A percentile compares a stretch with the other conserved stretches of the same genome.
Conservation (phyloP, 2,113 vertebrate genomes). For the Pedetes capensis region DNA sequence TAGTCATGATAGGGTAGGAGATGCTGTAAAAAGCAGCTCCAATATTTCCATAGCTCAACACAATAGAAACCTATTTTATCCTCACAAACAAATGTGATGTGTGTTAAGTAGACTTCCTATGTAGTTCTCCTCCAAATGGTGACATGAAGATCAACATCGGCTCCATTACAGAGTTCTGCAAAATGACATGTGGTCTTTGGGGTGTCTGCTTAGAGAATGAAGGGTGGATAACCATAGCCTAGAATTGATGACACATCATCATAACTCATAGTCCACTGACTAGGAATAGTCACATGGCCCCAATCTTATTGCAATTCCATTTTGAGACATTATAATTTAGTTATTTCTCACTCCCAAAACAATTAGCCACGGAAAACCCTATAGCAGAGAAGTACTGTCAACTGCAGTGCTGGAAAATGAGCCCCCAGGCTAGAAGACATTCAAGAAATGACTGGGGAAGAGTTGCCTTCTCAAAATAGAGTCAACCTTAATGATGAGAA, state of each 20-base stretch:
- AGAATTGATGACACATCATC: neutral
- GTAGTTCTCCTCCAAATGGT: neutral
- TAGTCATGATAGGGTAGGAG: neutral
- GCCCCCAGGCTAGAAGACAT: too few species aligned
- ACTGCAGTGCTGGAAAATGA: too few species aligned
- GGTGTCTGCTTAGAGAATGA: neutral
- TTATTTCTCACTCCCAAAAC: neutral
- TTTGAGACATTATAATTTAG: constrained; percentile 24
- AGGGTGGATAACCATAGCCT: neutral
- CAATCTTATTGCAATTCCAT: neutral
- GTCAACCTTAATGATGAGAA: too few species aligned
- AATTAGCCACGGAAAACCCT: too few species aligned
- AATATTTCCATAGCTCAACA: neutral
- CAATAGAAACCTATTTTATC: neutral
- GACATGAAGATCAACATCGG: neutral
- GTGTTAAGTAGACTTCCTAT: neutral
- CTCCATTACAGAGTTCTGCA: neutral
- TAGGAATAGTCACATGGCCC: neutral
- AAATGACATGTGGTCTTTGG: neutral
- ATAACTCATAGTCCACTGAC: neutral
- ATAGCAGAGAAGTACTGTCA: too few species aligned
- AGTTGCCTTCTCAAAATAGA: too few species aligned
- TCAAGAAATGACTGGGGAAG: too few species aligned
- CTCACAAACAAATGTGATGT: neutral
- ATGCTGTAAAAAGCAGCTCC: neutral